These are phyloP conservation scores for Pterocles gutturalis DNA, from an alignment of 2,113 vertebrate genomes.

Conservation along the genomic window DNA sequence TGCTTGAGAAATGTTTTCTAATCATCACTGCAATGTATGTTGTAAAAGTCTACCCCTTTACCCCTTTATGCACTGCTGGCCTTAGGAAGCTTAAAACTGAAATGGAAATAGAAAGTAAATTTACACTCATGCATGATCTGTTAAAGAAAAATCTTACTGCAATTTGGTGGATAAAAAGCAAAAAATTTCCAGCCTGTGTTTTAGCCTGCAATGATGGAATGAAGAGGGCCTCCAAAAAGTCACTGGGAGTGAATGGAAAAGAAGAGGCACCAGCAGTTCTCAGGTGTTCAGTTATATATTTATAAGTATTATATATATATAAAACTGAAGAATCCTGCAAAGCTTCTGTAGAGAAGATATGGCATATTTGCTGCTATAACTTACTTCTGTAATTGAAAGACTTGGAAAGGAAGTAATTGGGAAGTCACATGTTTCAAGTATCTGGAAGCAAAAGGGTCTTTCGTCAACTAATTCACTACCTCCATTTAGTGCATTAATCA, in stretches of 20 bases:
- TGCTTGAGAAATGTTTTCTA: neutral
- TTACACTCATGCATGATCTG: neutral
- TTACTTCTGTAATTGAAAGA: neutral
- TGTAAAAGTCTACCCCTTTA: neutral
- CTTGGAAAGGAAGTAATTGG: neutral
- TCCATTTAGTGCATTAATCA: neutral
- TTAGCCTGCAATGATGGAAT: neutral
- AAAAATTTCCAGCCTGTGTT: neutral
- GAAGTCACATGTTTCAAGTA: neutral
- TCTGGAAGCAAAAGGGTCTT: neutral
- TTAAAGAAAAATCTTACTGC: neutral
- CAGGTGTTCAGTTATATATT: neutral
- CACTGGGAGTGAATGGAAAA: neutral
- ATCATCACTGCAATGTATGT: neutral
- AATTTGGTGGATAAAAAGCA: neutral
- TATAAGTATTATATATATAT: neutral
- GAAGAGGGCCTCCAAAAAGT: neutral
- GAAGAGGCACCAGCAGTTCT: neutral
- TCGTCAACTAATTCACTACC: neutral
- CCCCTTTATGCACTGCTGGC: neutral
- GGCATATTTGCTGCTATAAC: neutral
- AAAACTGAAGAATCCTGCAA: neutral
- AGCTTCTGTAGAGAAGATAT: neutral
- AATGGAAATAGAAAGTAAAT: neutral
- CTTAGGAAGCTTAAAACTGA: neutral